Evolutionary conservation across 1,140 invertebrate species (phyloP).

Genomic region (Latrodectus geometricus): DNA sequence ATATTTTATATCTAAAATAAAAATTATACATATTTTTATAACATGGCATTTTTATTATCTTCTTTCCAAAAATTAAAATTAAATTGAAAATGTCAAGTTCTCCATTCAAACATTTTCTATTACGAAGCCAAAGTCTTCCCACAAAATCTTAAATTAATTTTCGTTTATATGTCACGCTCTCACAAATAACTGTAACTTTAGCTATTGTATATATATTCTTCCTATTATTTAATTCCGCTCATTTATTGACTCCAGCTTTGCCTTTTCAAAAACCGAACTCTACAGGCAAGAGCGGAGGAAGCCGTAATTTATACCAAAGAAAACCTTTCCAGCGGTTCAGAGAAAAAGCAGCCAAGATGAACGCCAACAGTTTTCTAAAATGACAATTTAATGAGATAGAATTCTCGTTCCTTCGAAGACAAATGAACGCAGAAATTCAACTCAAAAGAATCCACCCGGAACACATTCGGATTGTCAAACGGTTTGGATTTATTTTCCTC

Average conservation of each 20-base stretch:
- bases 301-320: slow-evolving; percentile 4
- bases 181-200: too few species aligned
- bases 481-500: slow-evolving; percentile 17
- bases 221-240: neutral
- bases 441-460: slow-evolving; percentile 26
- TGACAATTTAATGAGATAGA: slow-evolving; percentile 46
- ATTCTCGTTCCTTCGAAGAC: slow-evolving; percentile 11
- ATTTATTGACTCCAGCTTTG: neutral
- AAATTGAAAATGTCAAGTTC: too few species aligned
- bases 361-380: slow-evolving; percentile 31
- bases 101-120: too few species aligned
- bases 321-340: neutral
- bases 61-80: too few species aligned
- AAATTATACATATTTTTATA: too few species aligned
- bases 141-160: too few species aligned
- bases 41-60: too few species aligned
- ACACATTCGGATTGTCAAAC: slow-evolving; percentile 28
- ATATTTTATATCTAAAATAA: too few species aligned
- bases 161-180: too few species aligned
- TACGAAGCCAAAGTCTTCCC: too few species aligned
- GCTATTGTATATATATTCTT: neutral
- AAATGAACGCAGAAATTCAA: slow-evolving; percentile 6
- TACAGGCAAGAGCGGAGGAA: neutral
- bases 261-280: neutral
- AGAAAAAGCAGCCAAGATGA: slow-evolving; percentile 6